These are phyloP conservation scores for Papilio polytes DNA, from an alignment of 1,140 invertebrate species.

Conservation along the genomic window DNA sequence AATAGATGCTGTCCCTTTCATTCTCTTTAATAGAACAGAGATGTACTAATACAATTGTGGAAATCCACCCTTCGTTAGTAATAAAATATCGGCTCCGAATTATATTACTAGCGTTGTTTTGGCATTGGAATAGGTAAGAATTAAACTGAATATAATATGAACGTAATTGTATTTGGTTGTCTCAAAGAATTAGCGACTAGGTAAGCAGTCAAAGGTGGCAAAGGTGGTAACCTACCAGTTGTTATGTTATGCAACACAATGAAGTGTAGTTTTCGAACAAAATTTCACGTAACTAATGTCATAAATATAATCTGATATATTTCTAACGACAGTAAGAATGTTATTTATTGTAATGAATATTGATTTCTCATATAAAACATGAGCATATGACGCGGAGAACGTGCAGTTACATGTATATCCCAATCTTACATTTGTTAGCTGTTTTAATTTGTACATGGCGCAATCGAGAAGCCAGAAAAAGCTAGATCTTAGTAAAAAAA, in stretches of 20 bases:
- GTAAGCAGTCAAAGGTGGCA: not conserved
- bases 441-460: no score
- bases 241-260: not conserved
- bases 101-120: no score
- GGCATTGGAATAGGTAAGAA: no score
- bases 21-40: no score
- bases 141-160: not conserved
- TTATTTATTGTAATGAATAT: not conserved
- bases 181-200: not conserved
- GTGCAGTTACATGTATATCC: not conserved
- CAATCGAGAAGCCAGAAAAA: no score
- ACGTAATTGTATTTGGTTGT: not conserved
- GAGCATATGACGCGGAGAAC: not conserved
- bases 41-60: no score
- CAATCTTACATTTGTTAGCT: no score
- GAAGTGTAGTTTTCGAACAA: conserved; percentile 1
- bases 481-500: no score
- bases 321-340: not conserved
- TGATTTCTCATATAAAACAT: not conserved
- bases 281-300: not conserved
- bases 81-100: no score
- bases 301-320: not conserved
- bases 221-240: not conserved
- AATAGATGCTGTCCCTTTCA: not conserved
- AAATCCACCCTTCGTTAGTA: no score